Percentiles rank a stretch among this genome's conserved stretches.
Evolutionary conservation across 2,888 invertebrate species (phyloP).

Genomic region (Epinotia demarniana): DNA sequence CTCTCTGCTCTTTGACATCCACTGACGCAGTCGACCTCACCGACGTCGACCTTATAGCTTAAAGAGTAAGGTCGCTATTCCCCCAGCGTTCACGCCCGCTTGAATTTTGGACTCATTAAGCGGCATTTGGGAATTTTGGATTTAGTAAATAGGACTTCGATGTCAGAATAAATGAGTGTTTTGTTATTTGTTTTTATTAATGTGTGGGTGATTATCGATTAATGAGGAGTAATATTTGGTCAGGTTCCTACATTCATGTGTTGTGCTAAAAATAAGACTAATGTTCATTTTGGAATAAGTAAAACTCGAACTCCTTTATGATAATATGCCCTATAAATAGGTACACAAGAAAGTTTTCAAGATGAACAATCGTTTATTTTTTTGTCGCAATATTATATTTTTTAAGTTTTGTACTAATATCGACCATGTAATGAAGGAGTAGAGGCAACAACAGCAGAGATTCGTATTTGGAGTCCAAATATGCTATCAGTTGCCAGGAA

Average conservation of each 20-base stretch:
- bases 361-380: not conserved
- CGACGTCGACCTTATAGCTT: constrained; percentile 64
- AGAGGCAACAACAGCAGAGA: not conserved
- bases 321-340: no score
- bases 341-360: no score
- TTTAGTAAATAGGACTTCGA: constrained; percentile 72
- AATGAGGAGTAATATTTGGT: constrained; percentile 20
- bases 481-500: constrained; percentile 30
- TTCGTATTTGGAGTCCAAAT: constrained; percentile 22
- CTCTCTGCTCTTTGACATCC: constrained; percentile 81
- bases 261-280: constrained; percentile 10
- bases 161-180: constrained; percentile 62
- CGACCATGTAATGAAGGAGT: not conserved
- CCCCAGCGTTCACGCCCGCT: constrained; percentile 53
- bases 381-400: not conserved
- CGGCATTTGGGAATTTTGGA: constrained; percentile 75
- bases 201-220: constrained; percentile 31
- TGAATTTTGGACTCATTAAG: constrained; percentile 79
- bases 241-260: not conserved
- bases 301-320: not conserved
- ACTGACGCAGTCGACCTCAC: constrained; percentile 69
- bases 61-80: constrained; percentile 58
- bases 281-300: not conserved
- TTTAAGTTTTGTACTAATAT: not conserved
- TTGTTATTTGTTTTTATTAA: constrained; percentile 39